Percentiles rank a stretch among this genome's conserved stretches.
Conservation (phyloP, 2,888 invertebrate genomes). For the Caradrina clavipalpis region DNA sequence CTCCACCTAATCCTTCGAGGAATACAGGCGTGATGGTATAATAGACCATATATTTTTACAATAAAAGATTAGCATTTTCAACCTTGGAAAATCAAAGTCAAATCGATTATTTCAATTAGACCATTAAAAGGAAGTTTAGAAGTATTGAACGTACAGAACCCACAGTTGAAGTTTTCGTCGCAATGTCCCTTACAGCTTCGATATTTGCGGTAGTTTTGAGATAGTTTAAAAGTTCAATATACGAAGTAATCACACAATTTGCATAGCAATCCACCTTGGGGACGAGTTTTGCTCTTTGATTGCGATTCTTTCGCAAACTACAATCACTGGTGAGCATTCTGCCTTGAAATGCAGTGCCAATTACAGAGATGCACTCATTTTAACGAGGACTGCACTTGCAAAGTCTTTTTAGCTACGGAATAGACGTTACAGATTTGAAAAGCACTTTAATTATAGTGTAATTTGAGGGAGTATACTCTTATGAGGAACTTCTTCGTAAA, state of each 20-base stretch:
- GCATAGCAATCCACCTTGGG: conserved; percentile 40
- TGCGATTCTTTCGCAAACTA: conserved; percentile 62
- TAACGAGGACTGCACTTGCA: conserved; percentile 44
- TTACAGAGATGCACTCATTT: conserved; percentile 62
- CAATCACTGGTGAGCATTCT: conserved; percentile 55
- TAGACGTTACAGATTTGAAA: conserved; percentile 36
- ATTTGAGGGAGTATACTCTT: conserved; percentile 5
- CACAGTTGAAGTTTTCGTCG: too few species aligned
- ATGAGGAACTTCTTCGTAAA: neutral
- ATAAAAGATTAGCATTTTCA: too few species aligned
- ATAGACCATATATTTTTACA: too few species aligned
- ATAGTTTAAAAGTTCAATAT: conserved; percentile 41
- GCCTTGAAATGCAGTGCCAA: conserved; percentile 61
- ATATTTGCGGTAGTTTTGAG: conserved; percentile 19
- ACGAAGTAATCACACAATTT: conserved; percentile 56
- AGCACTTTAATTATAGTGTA: conserved; percentile 38
- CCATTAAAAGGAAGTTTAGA: too few species aligned
- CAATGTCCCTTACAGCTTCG: neutral
- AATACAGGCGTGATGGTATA: too few species aligned
- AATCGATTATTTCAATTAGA: too few species aligned
- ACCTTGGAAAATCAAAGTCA: too few species aligned
- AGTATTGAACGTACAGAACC: too few species aligned
- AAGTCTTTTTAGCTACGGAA: conserved; percentile 38
- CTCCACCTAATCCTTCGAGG: too few species aligned
- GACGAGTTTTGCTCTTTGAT: conserved; percentile 52